Conservation (phyloP, 1,140 invertebrate species). For the Lycorma delicatula region DNA sequence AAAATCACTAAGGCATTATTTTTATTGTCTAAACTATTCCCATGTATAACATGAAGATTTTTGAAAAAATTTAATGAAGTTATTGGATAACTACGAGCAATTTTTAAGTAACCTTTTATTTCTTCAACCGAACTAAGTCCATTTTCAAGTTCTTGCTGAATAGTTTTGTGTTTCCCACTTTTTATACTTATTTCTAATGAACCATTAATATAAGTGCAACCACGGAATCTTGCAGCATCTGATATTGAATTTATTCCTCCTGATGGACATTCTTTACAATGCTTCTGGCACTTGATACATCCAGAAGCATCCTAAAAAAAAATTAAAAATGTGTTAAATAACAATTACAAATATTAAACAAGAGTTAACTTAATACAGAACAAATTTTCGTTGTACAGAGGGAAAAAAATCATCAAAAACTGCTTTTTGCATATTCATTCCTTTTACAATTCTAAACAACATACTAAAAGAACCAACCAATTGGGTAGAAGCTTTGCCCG, state of each 20-base stretch:
- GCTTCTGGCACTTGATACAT: no score
- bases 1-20: conserved; percentile 62
- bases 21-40: conserved; percentile 33
- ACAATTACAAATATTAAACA: no score
- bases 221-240: conserved; percentile 59
- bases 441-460: no score
- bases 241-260: conserved; percentile 60
- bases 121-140: conserved; percentile 65
- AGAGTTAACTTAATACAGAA: no score
- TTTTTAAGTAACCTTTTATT: conserved; percentile 68
- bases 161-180: conserved; percentile 28
- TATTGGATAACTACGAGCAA: conserved; percentile 69
- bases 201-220: conserved; percentile 74
- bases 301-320: no score
- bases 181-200: conserved; percentile 74
- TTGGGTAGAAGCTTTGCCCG: no score
- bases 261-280: conserved; percentile 56
- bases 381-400: no score
- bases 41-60: conserved; percentile 60
- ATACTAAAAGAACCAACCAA: no score
- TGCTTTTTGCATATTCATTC: no score
- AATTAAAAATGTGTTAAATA: no score
- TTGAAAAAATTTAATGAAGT: conserved; percentile 79
- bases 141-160: conserved; percentile 59
- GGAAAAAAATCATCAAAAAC: no score